Evolutionary conservation across 2,113 vertebrate species (phyloP), one percentile per base, ranked within the genome.

Genomic region (Megalops atlanticus): DNA sequence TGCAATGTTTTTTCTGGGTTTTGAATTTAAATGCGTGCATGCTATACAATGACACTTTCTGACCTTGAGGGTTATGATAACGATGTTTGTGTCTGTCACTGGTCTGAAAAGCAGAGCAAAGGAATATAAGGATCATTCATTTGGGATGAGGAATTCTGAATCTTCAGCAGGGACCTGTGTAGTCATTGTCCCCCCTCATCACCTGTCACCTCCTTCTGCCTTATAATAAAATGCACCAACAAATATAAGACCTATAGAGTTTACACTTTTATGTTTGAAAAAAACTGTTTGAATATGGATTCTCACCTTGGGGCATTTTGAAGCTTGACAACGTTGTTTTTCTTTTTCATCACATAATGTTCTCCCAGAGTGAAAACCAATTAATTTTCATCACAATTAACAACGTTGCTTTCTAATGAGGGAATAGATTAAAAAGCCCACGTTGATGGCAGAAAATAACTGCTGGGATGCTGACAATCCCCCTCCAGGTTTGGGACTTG

Each of bases 361-460:
- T 38, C 39, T 49, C 36, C 71, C 47, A 72, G 71, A 80, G 54
- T 70, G 77, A 79, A 69, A 47, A 69, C 58, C 39, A 6, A 79
- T 79, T 69, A 24, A 69, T 70, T 79, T 43, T 41, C 27, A 43
- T 18, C 7, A 27, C 38, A 6, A 39, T 40, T 58, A 33, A 33
- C 54, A 79, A 41, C 58, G 11, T 43, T 45, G 64, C n/a, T 79
- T 35, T 79, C 58, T 27, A 69, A 38, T 69, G 77, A 41, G 24
- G 1, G 31, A 47, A 49, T 33, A 36, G 43, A 52, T 52, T 52
- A 21, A 76, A 76, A 52, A 36, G 45, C 36, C 74, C 74, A 35
- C 21, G 45, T 8, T 68, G 36, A 16, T 27, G 6, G 21, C 41
- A n/a, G 38, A 38, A 43, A 40, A 16, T 43, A 58, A 43, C 54